phyloP scores from a whole-genome alignment of 1,140 invertebrate genomes.

The Helicorthomorpha holstii region DNA sequence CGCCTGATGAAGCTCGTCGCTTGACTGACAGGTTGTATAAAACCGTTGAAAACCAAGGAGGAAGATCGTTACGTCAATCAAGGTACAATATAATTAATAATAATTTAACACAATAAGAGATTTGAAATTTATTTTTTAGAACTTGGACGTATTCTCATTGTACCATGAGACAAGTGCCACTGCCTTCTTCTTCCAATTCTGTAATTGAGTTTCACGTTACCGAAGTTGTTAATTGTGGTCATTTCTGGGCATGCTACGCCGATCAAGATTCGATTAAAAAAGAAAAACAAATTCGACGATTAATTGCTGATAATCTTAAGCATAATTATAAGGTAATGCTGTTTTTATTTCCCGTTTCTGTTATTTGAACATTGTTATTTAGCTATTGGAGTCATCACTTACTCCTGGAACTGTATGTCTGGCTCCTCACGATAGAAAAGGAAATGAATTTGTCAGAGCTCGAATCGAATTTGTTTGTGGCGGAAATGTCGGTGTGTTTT shows the following conservation, averaged over 20 bases:
- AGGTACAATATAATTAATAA: too few relatives aligned
- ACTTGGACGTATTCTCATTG: neutral
- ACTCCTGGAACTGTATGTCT: slow-evolving; percentile 16
- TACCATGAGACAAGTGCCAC: neutral
- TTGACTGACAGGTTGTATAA: too few relatives aligned
- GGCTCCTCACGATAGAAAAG: slow-evolving; percentile 16
- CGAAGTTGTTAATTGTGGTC: neutral
- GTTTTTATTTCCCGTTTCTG: neutral
- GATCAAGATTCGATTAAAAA: neutral
- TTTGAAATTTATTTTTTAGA: slow-evolving; percentile 8
- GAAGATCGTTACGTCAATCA: too few relatives aligned
- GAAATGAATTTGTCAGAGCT: slow-evolving; percentile 18
- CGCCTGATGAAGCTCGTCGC: too few relatives aligned
- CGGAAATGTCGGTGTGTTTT: slow-evolving; percentile 32
- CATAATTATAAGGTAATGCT: neutral
- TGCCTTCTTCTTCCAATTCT: neutral
- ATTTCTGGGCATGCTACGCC: neutral
- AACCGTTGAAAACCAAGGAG: too few relatives aligned
- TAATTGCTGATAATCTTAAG: neutral
- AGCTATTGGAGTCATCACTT: neutral
- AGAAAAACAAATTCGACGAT: neutral
- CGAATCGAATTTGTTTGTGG: slow-evolving; percentile 12
- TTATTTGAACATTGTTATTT: neutral
- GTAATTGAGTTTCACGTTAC: neutral
- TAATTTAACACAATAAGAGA: too few relatives aligned